Base-by-base conservation (phyloP, 2,888 invertebrate genomes). In the Mantis religiosa region DNA sequence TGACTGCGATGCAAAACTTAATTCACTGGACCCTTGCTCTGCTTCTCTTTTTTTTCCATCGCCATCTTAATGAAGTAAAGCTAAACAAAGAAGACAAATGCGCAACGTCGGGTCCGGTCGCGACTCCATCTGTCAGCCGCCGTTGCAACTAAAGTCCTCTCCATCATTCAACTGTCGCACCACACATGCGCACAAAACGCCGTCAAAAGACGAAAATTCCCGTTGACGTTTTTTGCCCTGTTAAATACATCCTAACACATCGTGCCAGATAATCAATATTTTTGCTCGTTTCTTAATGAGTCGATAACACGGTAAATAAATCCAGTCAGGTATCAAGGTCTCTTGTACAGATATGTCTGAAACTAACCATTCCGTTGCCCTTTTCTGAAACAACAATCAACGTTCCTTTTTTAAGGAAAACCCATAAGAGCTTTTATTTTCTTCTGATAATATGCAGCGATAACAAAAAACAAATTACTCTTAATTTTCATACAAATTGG, bases 111-210 rank as follows among this genome's bases (percentile, higher is more conserved):
- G 30, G 28, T 71, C 20, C 30, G 82, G 34, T 87, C 87, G 34
- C 87, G 28, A 82, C 82, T 82, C 87, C 87, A 87, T 87, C 87
- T 87, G 87, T 87, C 87, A 87, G 82, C 87, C 82, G 82, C n/a
- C 12, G 82, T 27, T 87, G 87, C 87, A 87, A 82, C 87, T 82
- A 82, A 87, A 71, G 20, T 20, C 20, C 54, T 71, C 54, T 71
- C 54, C 54, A 71, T 71, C 54, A 71, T 25, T 71, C 20, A 71
- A 20, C 54, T 71, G 54, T 71, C 54, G 54, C 25, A 2, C 54
- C 25, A 20, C 54, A 71, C 54, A 71, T 20, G 54, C 54, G 54
- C 54, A 71, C 54, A 71, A 71, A 71, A 71, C 54, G 4, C 25
- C 54, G 20, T 25, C 25, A 71, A 71, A 71, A 71, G 54, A 20